Base-by-base conservation (phyloP, 2,888 invertebrate species). In the Cabera pusaria region DNA sequence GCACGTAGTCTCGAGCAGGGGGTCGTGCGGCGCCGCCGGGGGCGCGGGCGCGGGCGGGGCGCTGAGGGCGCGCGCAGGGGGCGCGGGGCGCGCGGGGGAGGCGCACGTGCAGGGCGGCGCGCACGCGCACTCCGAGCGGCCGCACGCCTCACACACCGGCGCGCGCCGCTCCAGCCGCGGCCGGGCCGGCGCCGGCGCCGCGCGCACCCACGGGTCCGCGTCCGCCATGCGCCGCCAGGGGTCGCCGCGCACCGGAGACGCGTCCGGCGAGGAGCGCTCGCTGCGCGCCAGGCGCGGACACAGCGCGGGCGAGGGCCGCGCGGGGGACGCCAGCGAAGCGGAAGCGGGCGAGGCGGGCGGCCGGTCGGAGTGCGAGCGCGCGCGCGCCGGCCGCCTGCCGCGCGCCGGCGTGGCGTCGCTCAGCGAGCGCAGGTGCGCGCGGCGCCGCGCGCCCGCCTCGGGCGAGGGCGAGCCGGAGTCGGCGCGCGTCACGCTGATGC, bases 371-470 rank as follows among this genome's bases (percentile, higher is more conserved):
- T 80, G 76, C 48, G 79, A 76, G 67, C 84, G 72, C 55, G 85
- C 73, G 62, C 87, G 86, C 36, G 74, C 68, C 35, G 71, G 58
- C 16, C 56, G 64, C 23, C 76, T 64, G 70, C 87, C 67, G 60
- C 83, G 52, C 54, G 83, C 72, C 28, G 83, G 81, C 48, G 85
- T 85, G 48, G 90, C 83, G 66, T 88, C 84, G 59, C 88, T 83
- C 37, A 82, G 72, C 54, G 84, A 82, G 59, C 90, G 73, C 71
- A 85, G 64, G 68, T 89, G 89, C 24, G 75, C 59, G 33, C 86
- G 84, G n/a, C 82, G 81, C 2, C 83, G 81, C 49, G 59, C 71
- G 66, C 81, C 82, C 11, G 24, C 58, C 58, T 65, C 33, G 53
- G 89, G 64, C 62, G 90, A 80, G 54, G 89, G 65, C 63, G 90